Percentiles rank a stretch among this genome's conserved stretches.
Evolutionary conservation across 2,888 invertebrate species (phyloP).

Genomic region (Xanthostigma xanthostigma): DNA sequence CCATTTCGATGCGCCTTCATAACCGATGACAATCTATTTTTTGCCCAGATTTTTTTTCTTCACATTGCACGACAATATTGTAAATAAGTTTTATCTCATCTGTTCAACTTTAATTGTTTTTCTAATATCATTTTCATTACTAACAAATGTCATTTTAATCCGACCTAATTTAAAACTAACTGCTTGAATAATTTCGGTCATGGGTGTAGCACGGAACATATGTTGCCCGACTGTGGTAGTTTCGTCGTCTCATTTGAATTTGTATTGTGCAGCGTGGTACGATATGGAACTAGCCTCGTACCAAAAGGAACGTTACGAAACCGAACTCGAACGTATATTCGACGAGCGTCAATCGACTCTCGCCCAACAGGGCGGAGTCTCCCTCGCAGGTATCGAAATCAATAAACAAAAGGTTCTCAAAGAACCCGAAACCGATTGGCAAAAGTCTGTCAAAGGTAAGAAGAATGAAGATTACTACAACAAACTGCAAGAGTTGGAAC

Average conservation of each 20-base stretch:
- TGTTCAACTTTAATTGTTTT: too few relatives aligned
- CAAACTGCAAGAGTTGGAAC: conserved; percentile 69
- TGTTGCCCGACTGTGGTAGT: too few relatives aligned
- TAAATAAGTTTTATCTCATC: too few relatives aligned
- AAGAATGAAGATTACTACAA: conserved; percentile 63
- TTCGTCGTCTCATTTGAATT: conserved; percentile 1
- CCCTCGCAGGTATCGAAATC: conserved; percentile 26
- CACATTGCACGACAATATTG: too few relatives aligned
- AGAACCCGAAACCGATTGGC: conserved; percentile 73
- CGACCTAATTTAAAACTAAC: too few relatives aligned
- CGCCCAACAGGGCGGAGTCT: conserved; percentile 49
- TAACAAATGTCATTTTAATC: too few relatives aligned
- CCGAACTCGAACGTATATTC: conserved; percentile 75
- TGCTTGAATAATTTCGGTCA: too few relatives aligned
- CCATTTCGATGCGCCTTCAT: too few relatives aligned
- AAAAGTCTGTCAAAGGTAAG: conserved; percentile 63
- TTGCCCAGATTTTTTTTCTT: too few relatives aligned
- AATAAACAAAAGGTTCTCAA: conserved; percentile 48
- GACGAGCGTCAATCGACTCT: conserved; percentile 64
- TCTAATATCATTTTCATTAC: too few relatives aligned
- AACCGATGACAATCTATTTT: too few relatives aligned
- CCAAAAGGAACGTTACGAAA: conserved; percentile 67
- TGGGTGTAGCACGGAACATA: too few relatives aligned
- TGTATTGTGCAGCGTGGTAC: conserved; percentile 64
- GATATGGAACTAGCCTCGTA: conserved; percentile 74